These are phyloP conservation scores for Ceyx erithaca DNA, from an alignment of 2,797 vertebrate species.

Conservation along the genomic window DNA sequence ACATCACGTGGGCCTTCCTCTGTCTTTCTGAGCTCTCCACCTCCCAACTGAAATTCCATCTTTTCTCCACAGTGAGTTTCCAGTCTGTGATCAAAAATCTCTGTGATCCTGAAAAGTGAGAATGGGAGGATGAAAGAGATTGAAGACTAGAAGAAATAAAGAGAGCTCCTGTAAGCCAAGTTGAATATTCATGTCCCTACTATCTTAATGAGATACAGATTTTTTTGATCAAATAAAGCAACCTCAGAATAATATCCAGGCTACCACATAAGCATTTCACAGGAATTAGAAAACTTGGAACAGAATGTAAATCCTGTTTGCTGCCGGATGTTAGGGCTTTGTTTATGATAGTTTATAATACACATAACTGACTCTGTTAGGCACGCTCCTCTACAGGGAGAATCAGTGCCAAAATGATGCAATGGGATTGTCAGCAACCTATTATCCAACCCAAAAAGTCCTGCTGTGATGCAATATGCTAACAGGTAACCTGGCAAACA, in stretches of 20 bases:
- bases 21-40: background rate
- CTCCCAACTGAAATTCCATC: background rate
- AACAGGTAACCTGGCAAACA: background rate
- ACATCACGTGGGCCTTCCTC: background rate
- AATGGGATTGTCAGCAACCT: background rate
- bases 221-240: constrained; percentile 4
- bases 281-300: background rate
- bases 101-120: background rate
- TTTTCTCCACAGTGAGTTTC: background rate
- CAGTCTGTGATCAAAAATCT: background rate
- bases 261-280: background rate
- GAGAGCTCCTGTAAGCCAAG: background rate
- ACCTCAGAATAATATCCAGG: background rate
- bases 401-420: background rate
- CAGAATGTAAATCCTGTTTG: background rate
- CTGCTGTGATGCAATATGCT: background rate
- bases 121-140: background rate
- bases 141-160: background rate
- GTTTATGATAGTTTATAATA: background rate
- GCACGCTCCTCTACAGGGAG: background rate
- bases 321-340: constrained; percentile 4
- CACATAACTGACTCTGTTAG: background rate
- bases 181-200: background rate
- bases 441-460: background rate
- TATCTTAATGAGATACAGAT: background rate